phyloP scores from a whole-genome alignment of 2,797 vertebrate species.

The Rhabdomys pumilio region DNA sequence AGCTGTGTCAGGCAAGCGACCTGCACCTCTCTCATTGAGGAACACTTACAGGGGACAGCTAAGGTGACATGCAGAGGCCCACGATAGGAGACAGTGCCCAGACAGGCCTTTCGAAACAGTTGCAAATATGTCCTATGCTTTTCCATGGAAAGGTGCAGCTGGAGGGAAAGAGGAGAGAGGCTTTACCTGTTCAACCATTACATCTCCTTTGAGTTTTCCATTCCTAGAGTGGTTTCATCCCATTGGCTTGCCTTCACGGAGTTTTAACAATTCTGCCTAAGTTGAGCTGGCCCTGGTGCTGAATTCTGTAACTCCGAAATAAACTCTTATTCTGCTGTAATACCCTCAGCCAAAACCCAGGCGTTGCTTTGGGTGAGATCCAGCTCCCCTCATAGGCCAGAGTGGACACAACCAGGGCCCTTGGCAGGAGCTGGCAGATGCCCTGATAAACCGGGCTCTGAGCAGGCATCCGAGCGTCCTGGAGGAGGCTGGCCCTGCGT shows the following conservation, averaged over 20 bases:
- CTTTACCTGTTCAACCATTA: accelerated
- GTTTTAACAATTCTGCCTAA: background rate
- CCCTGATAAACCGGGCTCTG: background rate
- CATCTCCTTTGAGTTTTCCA: background rate
- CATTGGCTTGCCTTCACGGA: background rate
- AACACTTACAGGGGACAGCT: background rate
- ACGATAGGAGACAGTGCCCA: background rate
- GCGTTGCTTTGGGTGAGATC: background rate
- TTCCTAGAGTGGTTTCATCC: background rate
- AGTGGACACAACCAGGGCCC: background rate
- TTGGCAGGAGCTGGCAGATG: conserved; percentile 52
- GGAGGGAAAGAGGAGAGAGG: accelerated
- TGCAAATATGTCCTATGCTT: background rate
- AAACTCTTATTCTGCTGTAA: conserved; percentile 14
- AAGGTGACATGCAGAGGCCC: background rate
- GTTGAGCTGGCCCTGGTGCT: conserved; percentile 90
- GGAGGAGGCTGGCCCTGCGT: conserved; percentile 85
- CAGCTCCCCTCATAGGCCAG: background rate
- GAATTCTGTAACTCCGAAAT: conserved; percentile 77
- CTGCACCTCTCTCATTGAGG: background rate
- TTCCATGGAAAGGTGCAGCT: background rate
- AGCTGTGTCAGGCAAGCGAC: background rate
- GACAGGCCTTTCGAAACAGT: background rate
- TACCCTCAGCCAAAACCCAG: background rate
- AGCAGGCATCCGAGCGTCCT: conserved; percentile 55